A percentile compares a stretch with the other conserved stretches of the same genome.
These are phyloP conservation scores for Epinotia nisella DNA, from an alignment of 2,888 invertebrate species.

Conservation along the genomic window DNA sequence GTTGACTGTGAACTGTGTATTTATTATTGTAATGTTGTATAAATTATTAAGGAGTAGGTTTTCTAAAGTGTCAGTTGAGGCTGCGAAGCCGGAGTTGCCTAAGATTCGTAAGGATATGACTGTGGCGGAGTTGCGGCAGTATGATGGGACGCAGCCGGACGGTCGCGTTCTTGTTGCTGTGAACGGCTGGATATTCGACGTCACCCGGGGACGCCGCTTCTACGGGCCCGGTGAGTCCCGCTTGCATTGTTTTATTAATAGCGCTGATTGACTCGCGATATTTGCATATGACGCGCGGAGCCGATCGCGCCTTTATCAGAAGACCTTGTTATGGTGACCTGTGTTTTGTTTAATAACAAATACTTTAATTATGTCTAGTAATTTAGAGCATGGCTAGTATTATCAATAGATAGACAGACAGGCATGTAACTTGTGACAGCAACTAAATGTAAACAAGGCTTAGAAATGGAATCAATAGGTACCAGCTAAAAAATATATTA, in stretches of 20 bases:
- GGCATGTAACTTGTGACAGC: background rate
- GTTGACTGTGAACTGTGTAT: slow-evolving; percentile 74
- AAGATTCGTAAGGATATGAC: slow-evolving; percentile 96
- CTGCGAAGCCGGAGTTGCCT: slow-evolving; percentile 83
- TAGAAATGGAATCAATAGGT: background rate
- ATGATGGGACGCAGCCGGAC: slow-evolving; percentile 93
- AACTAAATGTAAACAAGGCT: background rate
- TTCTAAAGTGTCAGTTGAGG: slow-evolving; percentile 60
- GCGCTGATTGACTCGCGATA: slow-evolving; percentile 50
- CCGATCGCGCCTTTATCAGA: slow-evolving; percentile 26
- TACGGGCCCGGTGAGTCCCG: slow-evolving; percentile 95
- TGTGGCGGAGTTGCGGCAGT: slow-evolving; percentile 92
- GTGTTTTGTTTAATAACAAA: slow-evolving; percentile 42
- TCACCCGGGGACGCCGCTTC: slow-evolving; percentile 94
- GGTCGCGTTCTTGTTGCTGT: slow-evolving; percentile 96
- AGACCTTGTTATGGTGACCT: slow-evolving; percentile 33
- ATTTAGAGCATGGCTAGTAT: background rate
- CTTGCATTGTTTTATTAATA: slow-evolving; percentile 67
- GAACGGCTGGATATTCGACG: slow-evolving; percentile 98
- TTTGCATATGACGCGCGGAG: slow-evolving; percentile 26
- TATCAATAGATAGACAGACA: background rate
- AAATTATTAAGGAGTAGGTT: slow-evolving; percentile 86
- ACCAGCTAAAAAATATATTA: background rate
- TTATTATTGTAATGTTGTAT: slow-evolving; percentile 87
- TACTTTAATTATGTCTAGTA: slow-evolving; percentile 8